A percentile compares a stretch with the other conserved stretches of the same genome.
phyloP scores from a whole-genome alignment of 2,113 vertebrate species.

The Ophthalmolycus amberensis region DNA sequence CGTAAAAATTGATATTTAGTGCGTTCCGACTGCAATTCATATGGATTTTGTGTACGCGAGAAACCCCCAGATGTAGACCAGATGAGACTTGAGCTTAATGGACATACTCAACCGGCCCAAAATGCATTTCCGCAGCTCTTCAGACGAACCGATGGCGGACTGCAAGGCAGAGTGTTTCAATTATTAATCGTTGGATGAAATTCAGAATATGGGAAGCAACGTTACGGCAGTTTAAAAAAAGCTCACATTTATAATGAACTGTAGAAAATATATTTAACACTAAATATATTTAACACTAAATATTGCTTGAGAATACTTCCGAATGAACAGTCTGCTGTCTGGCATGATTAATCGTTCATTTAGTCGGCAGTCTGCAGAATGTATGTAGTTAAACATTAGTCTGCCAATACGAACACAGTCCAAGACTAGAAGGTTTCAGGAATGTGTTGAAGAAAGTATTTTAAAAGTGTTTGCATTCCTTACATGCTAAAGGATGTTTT shows the following conservation, averaged over 20 bases:
- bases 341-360: neutral
- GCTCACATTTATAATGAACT: neutral
- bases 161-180: neutral
- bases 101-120: neutral
- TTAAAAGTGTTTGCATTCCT: neutral
- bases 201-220: neutral
- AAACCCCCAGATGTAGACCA: neutral
- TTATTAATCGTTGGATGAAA: neutral
- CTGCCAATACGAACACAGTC: neutral
- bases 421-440: neutral
- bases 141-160: neutral
- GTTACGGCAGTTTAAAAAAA: neutral
- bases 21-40: neutral
- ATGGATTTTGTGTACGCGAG: neutral
- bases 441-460: neutral
- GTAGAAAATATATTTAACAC: too few species aligned
- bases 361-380: neutral
- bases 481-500: neutral
- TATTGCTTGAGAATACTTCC: neutral
- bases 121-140: neutral
- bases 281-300: too few species aligned
- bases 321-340: neutral
- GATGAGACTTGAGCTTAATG: neutral
- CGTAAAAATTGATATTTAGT: neutral
- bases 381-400: neutral